Evolutionary conservation across 2,888 invertebrate species (phyloP), one percentile per base, ranked within the genome.

Genomic region (Pollenia labialis): DNA sequence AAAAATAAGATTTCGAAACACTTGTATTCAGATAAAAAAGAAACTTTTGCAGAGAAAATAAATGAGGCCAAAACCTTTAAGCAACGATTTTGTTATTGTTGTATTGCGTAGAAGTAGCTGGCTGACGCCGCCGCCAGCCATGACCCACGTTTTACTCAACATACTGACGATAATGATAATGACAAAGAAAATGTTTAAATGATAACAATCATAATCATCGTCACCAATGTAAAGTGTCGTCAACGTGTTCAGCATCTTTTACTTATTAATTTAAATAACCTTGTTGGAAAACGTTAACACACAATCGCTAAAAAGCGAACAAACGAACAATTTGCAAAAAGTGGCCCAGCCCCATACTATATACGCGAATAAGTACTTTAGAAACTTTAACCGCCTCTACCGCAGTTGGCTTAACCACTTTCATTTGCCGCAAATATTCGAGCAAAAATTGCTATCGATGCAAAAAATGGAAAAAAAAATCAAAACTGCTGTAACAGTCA

Each of bases 181-280:
- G 40, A 81, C 32, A 60, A 62, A 52, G 44, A 71, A 9, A 32
- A 18, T 42, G 68, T 58, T 62, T 81, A 50, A 74, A 81, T 66
- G 81, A 75, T 62, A 64, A 76, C 64, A 44, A 52, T 44, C 60
- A 54, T 60, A 77, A 60, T 77, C 56, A 72, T 42, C 50, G 44
- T 58, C 76, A 64, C 32, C 71, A 74, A 46, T 75, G 80, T 54
- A 75, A 75, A 80, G 62, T 52, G 44, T 68, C 69, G 44, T 71
- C 62, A 44, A 72, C 60, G 23, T 71, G 69, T 71, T 75, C 56
- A 86, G 60, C 75, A 81, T 80, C 83, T 40, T 83, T 86, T 68
- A 72, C 75, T 86, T 86, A 86, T 86, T 83, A 86, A 86, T 86
- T 83, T 83, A 83, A 86, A 86, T 80, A 72, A 81, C 80, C 75